Percentiles rank a stretch among this genome's conserved stretches.
Evolutionary conservation across 2,888 invertebrate genomes (phyloP).

Genomic region (Nemapogon koenigi): DNA sequence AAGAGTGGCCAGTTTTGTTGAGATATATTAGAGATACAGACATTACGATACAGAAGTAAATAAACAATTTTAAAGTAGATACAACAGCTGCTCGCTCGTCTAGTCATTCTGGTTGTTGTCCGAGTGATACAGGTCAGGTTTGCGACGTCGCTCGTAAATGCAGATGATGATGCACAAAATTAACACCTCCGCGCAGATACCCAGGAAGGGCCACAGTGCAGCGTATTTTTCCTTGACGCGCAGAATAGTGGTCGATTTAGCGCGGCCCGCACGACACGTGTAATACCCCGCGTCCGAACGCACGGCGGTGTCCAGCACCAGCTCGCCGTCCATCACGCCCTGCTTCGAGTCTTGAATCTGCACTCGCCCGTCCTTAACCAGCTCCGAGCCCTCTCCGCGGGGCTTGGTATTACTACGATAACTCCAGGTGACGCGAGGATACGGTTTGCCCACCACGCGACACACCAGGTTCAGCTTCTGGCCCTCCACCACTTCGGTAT

Average conservation of each 20-base stretch:
- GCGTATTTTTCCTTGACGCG: slow-evolving; percentile 92
- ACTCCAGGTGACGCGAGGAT: slow-evolving; percentile 71
- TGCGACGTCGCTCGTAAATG: slow-evolving; percentile 94
- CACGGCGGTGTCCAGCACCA: slow-evolving; percentile 68
- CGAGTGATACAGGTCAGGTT: too few species aligned
- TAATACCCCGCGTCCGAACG: slow-evolving; percentile 76
- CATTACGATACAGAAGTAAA: too few species aligned
- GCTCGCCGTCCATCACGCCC: slow-evolving; percentile 53
- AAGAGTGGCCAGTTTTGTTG: too few species aligned
- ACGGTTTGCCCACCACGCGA: slow-evolving; percentile 70
- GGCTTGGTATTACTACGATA: slow-evolving; percentile 25
- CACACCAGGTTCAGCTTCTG: slow-evolving; percentile 81
- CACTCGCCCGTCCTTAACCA: slow-evolving; percentile 40
- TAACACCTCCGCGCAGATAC: slow-evolving; percentile 94
- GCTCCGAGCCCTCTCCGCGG: slow-evolving; percentile 18
- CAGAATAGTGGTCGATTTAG: slow-evolving; percentile 54
- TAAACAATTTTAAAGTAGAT: too few species aligned
- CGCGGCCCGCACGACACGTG: slow-evolving; percentile 61
- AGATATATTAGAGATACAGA: too few species aligned
- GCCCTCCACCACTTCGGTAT: slow-evolving; percentile 82
- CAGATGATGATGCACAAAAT: slow-evolving; percentile 94
- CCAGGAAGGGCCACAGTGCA: slow-evolving; percentile 97
- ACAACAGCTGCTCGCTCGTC: too few species aligned
- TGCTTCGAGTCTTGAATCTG: too few species aligned
- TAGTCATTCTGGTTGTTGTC: too few species aligned